Evolutionary conservation across 2,113 vertebrate genomes (phyloP).

Genomic region (Zootoca vivipara): DNA sequence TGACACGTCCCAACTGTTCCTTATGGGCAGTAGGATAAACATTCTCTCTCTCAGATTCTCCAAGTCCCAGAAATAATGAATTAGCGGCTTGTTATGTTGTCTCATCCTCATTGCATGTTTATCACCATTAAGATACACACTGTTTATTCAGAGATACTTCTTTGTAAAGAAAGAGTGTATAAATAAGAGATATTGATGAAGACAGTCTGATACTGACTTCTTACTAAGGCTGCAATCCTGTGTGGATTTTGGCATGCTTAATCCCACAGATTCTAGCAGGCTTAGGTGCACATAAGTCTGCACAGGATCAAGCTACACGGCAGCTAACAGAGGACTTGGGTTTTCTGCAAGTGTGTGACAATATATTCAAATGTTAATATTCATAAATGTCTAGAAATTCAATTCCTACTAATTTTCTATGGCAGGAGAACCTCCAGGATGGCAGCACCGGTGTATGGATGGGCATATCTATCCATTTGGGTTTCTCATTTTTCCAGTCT

Average conservation of each 20-base stretch:
- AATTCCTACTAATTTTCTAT: background rate
- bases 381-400: background rate
- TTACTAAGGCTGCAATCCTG: background rate
- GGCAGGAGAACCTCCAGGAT: background rate
- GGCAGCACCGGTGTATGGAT: background rate
- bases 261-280: background rate
- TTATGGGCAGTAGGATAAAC: constrained; percentile 28
- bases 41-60: constrained; percentile 28
- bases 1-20: constrained; percentile 37
- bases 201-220: background rate
- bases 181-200: constrained; percentile 25
- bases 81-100: constrained; percentile 8
- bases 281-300: background rate
- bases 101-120: background rate
- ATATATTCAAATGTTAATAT: background rate
- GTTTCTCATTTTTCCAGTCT: background rate
- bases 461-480: too few species aligned
- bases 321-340: background rate
- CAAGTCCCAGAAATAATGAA: constrained; percentile 38
- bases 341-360: background rate
- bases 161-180: constrained; percentile 23
- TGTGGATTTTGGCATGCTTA: background rate
- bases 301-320: background rate
- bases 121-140: constrained; percentile 33
- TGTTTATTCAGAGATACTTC: background rate